Base-by-base conservation (phyloP, 2,888 invertebrate species). In the Barypeithes pellucidus region DNA sequence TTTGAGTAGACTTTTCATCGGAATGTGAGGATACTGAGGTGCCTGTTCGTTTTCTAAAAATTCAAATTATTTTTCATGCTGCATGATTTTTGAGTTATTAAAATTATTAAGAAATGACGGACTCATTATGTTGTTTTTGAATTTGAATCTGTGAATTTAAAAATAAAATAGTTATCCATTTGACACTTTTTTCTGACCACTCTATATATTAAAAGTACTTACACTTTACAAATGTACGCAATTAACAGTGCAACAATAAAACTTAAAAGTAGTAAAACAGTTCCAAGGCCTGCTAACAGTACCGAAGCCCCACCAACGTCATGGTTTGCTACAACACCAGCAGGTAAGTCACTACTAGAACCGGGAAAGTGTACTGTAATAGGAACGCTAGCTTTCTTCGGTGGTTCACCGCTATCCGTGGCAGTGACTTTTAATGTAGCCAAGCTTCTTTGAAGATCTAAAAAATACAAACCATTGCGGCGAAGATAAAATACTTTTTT, bases 361-460 rank as follows among this genome's bases (percentile, higher is more conserved):
- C 85, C 87, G 36, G 81, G 86, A 86, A 92, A 89, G 81, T 90
- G 91, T 52, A 93, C 90, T 14, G 90, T 88, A 72, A 93, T 89
- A 1, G 92, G 92, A 52, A 92, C 92, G 0, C 90, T 91, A 5
- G 91, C 89, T 86, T 91, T 93, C 83, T 94, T 86, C 0, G 95
- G 94, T n/a, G 96, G 96, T 18, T 89, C 88, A 14, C 96, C 97
- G 12, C 92, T 93, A 85, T 96, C 97, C 0, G 91, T 91, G 20
- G 96, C 97, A 57, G 94, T 92, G 43, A 94, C 95, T 52, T 94
- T 91, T 63, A 95, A 88, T 85, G 94, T 92, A 57, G 94, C 91
- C 57, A 90, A 72, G 16, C 89, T 20, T 91, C 88, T 22, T 86
- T 78, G 83, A 43, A 45, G 12, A 43, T 67, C 75, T 75, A 52